Percentiles rank a stretch among this genome's conserved stretches.
Evolutionary conservation across 1,140 invertebrate genomes (phyloP).

Genomic region (Apis florea): DNA sequence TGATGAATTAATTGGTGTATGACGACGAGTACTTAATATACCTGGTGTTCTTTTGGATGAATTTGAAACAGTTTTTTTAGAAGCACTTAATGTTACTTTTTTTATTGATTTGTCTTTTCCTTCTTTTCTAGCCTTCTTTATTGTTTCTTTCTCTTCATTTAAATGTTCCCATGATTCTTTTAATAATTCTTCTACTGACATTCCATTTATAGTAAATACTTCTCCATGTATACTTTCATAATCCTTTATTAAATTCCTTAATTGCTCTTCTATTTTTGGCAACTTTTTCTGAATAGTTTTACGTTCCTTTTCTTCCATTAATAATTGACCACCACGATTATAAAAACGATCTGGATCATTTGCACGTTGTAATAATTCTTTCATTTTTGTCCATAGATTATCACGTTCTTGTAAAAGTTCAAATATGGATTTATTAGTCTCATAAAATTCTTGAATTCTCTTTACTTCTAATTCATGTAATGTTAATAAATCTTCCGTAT

Average conservation of each 20-base stretch:
- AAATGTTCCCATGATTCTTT: slow-evolving; percentile 81
- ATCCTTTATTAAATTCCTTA: slow-evolving; percentile 80
- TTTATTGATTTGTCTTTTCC: slow-evolving; percentile 73
- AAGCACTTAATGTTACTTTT: slow-evolving; percentile 71
- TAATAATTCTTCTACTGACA: slow-evolving; percentile 81
- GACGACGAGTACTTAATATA: slow-evolving; percentile 58
- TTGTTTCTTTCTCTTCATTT: slow-evolving; percentile 70
- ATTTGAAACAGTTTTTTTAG: slow-evolving; percentile 53
- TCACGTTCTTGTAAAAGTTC: slow-evolving; percentile 84
- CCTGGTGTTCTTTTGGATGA: slow-evolving; percentile 56
- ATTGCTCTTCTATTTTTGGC: slow-evolving; percentile 85
- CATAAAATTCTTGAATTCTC: slow-evolving; percentile 84
- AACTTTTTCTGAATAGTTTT: slow-evolving; percentile 85
- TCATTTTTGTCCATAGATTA: slow-evolving; percentile 85
- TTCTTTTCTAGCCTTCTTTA: slow-evolving; percentile 74
- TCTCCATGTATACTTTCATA: slow-evolving; percentile 81
- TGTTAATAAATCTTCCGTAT: slow-evolving; percentile 86
- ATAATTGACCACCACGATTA: slow-evolving; percentile 90
- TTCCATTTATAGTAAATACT: slow-evolving; percentile 82
- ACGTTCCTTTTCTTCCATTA: slow-evolving; percentile 91
- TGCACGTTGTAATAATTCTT: slow-evolving; percentile 85
- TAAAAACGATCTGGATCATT: slow-evolving; percentile 90
- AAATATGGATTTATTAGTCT: slow-evolving; percentile 81
- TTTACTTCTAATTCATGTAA: slow-evolving; percentile 87
- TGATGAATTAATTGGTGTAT: slow-evolving; percentile 57